phyloP scores from a whole-genome alignment of 2,113 vertebrate genomes.

The Burhinus oedicnemus region DNA sequence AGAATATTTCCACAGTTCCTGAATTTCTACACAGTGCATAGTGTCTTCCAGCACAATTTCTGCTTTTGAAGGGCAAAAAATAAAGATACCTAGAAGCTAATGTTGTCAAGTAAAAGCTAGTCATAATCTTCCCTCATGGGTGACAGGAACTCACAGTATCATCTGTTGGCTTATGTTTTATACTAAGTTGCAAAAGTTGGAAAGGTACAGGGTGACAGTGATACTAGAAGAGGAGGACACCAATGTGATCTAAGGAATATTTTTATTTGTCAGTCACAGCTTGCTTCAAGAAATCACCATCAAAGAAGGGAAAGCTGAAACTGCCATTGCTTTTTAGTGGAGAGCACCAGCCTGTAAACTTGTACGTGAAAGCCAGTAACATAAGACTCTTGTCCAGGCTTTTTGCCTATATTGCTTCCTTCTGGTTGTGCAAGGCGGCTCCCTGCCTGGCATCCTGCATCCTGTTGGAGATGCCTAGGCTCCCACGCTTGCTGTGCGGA shows the following conservation, averaged over 20 bases:
- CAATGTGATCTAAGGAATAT: background rate
- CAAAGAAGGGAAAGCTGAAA: background rate
- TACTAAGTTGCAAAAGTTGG: background rate
- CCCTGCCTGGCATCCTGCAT: background rate
- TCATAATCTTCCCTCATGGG: background rate
- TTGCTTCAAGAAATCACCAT: background rate
- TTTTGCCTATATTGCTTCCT: background rate
- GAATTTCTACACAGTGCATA: background rate
- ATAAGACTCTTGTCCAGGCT: background rate
- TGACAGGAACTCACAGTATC: background rate
- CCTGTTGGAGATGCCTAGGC: rapidly evolving
- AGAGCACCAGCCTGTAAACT: background rate
- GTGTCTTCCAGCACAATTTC: background rate
- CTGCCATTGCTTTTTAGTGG: background rate
- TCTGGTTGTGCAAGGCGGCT: background rate
- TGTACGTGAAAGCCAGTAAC: background rate
- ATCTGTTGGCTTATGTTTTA: background rate
- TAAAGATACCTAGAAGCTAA: background rate
- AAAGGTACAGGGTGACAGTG: background rate
- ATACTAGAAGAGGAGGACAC: background rate
- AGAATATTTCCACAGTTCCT: background rate
- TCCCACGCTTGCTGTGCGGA: rapidly evolving
- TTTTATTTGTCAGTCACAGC: background rate
- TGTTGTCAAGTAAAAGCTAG: background rate
- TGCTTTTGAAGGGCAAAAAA: background rate